Conservation (phyloP, 2,888 invertebrate species). For the Vanessa cardui region DNA sequence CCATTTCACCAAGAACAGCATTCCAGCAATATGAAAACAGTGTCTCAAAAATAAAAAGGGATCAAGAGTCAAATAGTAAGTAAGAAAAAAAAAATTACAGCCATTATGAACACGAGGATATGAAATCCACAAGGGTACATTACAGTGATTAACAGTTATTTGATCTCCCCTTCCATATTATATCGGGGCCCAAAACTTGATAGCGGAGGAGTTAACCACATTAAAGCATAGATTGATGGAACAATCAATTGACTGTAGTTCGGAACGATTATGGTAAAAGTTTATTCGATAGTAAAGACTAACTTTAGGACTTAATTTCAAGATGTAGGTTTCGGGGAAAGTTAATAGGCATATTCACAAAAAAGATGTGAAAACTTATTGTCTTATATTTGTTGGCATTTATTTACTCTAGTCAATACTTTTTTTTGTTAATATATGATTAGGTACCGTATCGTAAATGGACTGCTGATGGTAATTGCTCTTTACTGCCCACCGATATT, state of each 20-base stretch:
- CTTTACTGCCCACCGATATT: too few species aligned
- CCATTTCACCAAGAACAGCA: too few species aligned
- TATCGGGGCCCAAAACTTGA: slow-evolving; percentile 49
- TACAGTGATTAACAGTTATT: slow-evolving; percentile 56
- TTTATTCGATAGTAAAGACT: slow-evolving; percentile 29
- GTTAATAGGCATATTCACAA: not conserved
- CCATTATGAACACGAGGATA: not conserved
- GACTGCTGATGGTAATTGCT: too few species aligned
- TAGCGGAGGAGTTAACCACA: slow-evolving; percentile 53
- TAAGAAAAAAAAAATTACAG: not conserved
- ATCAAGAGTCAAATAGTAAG: too few species aligned
- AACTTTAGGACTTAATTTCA: slow-evolving; percentile 18
- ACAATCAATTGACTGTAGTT: slow-evolving; percentile 38
- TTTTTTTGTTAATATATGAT: too few species aligned
- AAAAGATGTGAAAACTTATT: too few species aligned
- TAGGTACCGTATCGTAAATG: too few species aligned
- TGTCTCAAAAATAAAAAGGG: too few species aligned
- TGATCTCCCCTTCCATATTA: slow-evolving; percentile 46
- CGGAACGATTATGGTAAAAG: slow-evolving; percentile 34
- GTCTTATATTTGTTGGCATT: too few species aligned
- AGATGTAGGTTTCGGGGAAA: slow-evolving; percentile 1
- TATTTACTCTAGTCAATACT: too few species aligned
- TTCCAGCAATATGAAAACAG: too few species aligned
- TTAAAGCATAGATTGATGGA: slow-evolving; percentile 45
- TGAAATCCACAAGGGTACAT: slow-evolving; percentile 49